Evolutionary conservation across 2,113 vertebrate species (phyloP).

Genomic region (Gopherus evgoodei): DNA sequence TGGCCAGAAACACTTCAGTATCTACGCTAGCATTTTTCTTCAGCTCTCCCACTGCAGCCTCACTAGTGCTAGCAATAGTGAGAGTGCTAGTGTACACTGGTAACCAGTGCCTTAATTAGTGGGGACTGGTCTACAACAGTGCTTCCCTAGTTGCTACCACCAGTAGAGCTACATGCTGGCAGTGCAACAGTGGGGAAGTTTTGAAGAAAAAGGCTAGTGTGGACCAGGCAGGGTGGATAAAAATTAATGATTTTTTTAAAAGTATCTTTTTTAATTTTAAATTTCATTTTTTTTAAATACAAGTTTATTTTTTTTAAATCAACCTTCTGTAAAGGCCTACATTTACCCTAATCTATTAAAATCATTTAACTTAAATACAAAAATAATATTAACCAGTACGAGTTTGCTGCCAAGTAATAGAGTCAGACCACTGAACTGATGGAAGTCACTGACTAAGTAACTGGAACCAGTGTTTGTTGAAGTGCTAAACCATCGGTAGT

Average conservation of each 20-base stretch:
- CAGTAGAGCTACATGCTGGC: neutral
- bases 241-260: no score
- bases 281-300: no score
- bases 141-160: neutral
- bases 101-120: neutral
- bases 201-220: neutral
- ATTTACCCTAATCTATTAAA: neutral
- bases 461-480: neutral
- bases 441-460: neutral
- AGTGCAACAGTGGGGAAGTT: neutral
- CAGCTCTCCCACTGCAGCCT: neutral
- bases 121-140: neutral
- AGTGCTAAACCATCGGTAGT: neutral
- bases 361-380: neutral
- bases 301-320: neutral
- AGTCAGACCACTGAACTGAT: neutral
- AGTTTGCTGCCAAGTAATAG: neutral
- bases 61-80: neutral
- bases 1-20: neutral
- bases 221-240: neutral
- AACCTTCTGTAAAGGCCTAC: neutral
- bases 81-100: neutral
- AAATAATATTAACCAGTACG: neutral
- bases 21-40: neutral
- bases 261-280: neutral